These are phyloP conservation scores for Arctia plantaginis DNA, from an alignment of 2,888 invertebrate genomes.

Conservation along the genomic window DNA sequence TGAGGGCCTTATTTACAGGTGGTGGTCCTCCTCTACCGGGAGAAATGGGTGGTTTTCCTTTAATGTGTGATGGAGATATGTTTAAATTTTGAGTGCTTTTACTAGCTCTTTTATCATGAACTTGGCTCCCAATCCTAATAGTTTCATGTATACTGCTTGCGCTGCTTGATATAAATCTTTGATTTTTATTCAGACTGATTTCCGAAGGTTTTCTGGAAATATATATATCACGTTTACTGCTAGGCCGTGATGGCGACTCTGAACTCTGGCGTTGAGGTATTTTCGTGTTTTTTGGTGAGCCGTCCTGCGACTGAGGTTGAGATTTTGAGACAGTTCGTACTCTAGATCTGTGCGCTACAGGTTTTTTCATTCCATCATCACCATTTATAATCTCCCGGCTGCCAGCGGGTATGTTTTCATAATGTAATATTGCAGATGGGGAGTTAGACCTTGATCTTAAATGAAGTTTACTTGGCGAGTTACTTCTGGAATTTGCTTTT, in stretches of 20 bases:
- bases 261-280: conserved; percentile 82
- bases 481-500: conserved; percentile 71
- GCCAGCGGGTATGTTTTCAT: conserved; percentile 63
- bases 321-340: conserved; percentile 74
- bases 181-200: conserved; percentile 69
- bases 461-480: conserved; percentile 75
- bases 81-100: conserved; percentile 79
- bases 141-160: conserved; percentile 83
- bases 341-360: conserved; percentile 74
- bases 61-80: conserved; percentile 73
- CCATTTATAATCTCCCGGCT: conserved; percentile 68
- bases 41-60: conserved; percentile 82
- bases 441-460: conserved; percentile 80
- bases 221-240: conserved; percentile 54
- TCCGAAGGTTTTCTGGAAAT: conserved; percentile 62
- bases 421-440: conserved; percentile 73
- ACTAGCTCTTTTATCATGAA: conserved; percentile 75
- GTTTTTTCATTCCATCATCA: conserved; percentile 65
- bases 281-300: conserved; percentile 82
- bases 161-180: conserved; percentile 80
- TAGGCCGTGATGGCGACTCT: conserved; percentile 74
- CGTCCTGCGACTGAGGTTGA: conserved; percentile 80
- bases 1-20: conserved; percentile 78
- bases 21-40: conserved; percentile 82
- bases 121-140: conserved; percentile 75